Evolutionary conservation across 2,888 invertebrate genomes (phyloP), one percentile per base, ranked within the genome.

Genomic region (Colostygia pectinataria): DNA sequence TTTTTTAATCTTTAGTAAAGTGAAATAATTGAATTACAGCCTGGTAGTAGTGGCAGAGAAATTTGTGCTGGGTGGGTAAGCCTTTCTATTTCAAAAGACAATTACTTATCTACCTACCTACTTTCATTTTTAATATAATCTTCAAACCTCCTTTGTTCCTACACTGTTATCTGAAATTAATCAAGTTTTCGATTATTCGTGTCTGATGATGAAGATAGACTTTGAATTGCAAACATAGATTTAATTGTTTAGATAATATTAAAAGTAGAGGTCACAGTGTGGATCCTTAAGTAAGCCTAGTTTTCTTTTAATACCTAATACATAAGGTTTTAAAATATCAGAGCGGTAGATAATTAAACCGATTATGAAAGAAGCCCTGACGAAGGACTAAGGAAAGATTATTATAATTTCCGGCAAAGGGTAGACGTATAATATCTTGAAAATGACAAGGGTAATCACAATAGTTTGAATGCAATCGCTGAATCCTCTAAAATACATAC

Each of bases 11-110:
- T n/a, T n/a, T n/a, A n/a, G n/a, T n/a, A n/a, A 46, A 60, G 52
- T 50, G 62, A 65, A 71, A 65, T 78, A 81, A 81, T 78, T 78
- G 63, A 78, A 81, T 79, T 77, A 80, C 70, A 66, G 65, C 64
- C 61, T 60, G 65, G n/a, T n/a, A n/a, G n/a, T n/a, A 62, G 60
- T 60, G 57, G 49, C 32, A 45, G 68, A 65, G 73, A 74, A 76
- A 78, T 74, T 74, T 55, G 55, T 49, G 48, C 52, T 60, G 49
- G 41, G 43, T 46, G 60, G 36, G 33, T 34, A n/a, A 40, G 61
- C 61, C 77, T 78, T 81, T 79, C 77, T 74, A 74, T 66, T 70
- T 52, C 57, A 62, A 55, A 48, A 53, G 32, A 53, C 59, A 52
- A 65, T 57, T 59, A 71, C 76, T 77, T n/a, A n/a, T n/a, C n/a